phyloP scores from a whole-genome alignment of 1,140 invertebrate species.

The Maniola jurtina region DNA sequence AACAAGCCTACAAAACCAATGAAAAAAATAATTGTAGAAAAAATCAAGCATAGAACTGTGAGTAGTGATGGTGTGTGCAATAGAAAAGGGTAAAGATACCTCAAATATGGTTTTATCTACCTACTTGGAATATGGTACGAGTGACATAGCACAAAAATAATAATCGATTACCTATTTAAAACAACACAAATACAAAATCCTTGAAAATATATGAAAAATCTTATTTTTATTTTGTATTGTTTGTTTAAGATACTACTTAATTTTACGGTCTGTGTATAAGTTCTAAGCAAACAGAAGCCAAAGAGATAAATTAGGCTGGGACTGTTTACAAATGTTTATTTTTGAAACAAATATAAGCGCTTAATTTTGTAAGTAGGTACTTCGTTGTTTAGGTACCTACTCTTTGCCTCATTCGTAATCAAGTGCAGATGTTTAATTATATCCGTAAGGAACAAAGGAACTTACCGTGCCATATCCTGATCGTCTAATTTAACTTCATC shows the following conservation, averaged over 20 bases:
- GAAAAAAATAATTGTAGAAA: too few relatives aligned
- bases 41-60: too few relatives aligned
- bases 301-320: background rate
- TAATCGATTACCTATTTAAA: too few relatives aligned
- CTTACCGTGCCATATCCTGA: constrained; percentile 81
- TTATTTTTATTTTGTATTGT: background rate
- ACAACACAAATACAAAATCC: background rate
- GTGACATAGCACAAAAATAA: too few relatives aligned
- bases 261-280: background rate
- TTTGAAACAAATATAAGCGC: background rate
- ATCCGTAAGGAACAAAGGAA: constrained; percentile 11
- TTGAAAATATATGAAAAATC: background rate
- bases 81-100: too few relatives aligned
- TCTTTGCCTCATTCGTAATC: background rate
- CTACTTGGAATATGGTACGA: too few relatives aligned
- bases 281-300: background rate
- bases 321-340: background rate
- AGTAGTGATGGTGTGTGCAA: too few relatives aligned
- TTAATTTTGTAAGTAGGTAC: background rate
- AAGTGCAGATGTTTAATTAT: background rate
- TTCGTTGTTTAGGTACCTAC: background rate
- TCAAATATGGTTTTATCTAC: too few relatives aligned
- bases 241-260: background rate
- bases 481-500: constrained; percentile 81
- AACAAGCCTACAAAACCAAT: too few relatives aligned